A percentile compares a stretch with the other conserved stretches of the same genome.
These are phyloP conservation scores for Plusia festucae DNA, from an alignment of 2,888 invertebrate species.

Conservation along the genomic window DNA sequence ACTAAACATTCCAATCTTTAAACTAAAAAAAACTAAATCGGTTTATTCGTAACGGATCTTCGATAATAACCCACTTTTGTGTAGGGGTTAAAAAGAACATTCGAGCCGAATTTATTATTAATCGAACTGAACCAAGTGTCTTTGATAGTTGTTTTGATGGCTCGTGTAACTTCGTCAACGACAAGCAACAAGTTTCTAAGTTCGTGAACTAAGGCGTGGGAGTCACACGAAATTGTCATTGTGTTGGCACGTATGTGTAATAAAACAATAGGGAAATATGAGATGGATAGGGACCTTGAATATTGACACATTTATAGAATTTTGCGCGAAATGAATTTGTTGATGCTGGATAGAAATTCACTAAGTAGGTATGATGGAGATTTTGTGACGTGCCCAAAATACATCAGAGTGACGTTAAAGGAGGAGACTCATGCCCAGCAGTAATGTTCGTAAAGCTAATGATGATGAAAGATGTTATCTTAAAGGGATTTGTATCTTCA, in stretches of 20 bases:
- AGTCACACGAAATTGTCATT: background rate
- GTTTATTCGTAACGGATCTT: background rate
- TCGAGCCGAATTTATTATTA: background rate
- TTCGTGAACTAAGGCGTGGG: background rate
- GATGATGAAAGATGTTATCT: too few species aligned
- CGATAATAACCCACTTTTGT: background rate
- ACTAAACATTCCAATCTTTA: too few species aligned
- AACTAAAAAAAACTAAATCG: too few species aligned
- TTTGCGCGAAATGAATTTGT: background rate
- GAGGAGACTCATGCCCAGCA: too few species aligned
- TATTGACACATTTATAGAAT: background rate
- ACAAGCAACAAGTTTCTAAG: constrained; percentile 34
- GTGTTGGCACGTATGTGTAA: too few species aligned
- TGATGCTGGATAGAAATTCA: background rate
- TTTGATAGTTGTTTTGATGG: constrained; percentile 35
- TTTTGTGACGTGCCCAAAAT: too few species aligned
- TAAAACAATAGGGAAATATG: background rate
- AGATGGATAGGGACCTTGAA: background rate
- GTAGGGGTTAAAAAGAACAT: background rate
- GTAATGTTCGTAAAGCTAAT: too few species aligned
- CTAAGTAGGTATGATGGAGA: too few species aligned
- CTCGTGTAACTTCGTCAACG: constrained; percentile 11
- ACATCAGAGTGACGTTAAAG: too few species aligned
- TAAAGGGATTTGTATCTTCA: too few species aligned
- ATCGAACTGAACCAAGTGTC: constrained; percentile 13